Conservation (phyloP, 2,888 invertebrate genomes). For the Hypolimnas misippus region DNA sequence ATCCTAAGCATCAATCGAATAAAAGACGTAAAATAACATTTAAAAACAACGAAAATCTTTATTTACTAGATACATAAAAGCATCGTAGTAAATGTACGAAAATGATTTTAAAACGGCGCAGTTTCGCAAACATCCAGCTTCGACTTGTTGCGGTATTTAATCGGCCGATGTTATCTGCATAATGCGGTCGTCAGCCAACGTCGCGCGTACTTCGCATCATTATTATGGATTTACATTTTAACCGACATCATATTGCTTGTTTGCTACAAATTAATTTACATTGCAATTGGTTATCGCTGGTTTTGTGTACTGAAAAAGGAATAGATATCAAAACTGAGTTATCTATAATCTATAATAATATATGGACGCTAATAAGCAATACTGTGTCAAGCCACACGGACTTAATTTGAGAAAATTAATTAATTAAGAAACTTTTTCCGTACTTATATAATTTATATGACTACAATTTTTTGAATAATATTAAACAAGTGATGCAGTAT, state of each 20-base stretch:
- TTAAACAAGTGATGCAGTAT: no score
- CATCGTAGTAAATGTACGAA: conserved; percentile 16
- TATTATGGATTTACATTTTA: conserved; percentile 75
- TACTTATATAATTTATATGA: no score
- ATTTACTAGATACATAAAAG: conserved; percentile 2
- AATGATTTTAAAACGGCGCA: conserved; percentile 33
- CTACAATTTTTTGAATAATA: no score
- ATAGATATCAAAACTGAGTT: no score
- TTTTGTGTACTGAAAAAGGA: conserved; percentile 6
- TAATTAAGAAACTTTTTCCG: no score
- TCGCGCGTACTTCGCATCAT: conserved; percentile 67
- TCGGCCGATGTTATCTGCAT: conserved; percentile 75
- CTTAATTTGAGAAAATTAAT: no score
- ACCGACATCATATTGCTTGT: conserved; percentile 64
- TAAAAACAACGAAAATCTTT: no score
- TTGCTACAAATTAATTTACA: conserved; percentile 63
- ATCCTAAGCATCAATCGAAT: no score
- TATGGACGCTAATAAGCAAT: no score
- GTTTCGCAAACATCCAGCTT: conserved; percentile 52
- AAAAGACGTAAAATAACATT: no score
- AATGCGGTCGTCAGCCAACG: conserved; percentile 68
- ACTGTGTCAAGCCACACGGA: no score
- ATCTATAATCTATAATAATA: no score
- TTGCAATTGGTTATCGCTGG: conserved; percentile 45
- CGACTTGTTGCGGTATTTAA: conserved; percentile 81